A percentile compares a stretch with the other conserved stretches of the same genome.
Conservation (phyloP, 2,888 invertebrate species). For the Polia nebulosa region DNA sequence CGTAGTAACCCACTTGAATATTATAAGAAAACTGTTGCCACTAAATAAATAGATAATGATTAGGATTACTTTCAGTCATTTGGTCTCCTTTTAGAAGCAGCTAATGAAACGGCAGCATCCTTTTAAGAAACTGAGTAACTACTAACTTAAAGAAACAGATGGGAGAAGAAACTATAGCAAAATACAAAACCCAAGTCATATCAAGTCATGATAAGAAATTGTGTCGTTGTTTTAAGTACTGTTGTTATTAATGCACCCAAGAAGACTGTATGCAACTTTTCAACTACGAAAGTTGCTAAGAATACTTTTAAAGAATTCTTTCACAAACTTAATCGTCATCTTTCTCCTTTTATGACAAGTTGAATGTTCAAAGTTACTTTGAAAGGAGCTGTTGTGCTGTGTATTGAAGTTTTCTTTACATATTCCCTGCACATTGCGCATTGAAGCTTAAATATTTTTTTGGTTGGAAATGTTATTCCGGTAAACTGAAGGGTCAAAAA, state of each 20-base stretch:
- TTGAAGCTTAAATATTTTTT: neutral
- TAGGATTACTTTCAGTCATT: neutral
- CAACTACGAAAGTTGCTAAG: constrained; percentile 40
- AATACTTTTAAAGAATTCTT: constrained; percentile 55
- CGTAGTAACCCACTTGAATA: no score
- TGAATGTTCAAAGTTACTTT: constrained; percentile 57
- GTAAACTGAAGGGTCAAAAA: neutral
- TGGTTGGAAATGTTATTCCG: no score
- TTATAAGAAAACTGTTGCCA: no score
- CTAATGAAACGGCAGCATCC: neutral
- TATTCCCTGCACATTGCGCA: neutral
- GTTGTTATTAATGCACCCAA: constrained; percentile 48
- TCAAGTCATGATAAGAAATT: constrained; percentile 45
- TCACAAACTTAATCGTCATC: constrained; percentile 53
- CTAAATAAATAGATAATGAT: neutral
- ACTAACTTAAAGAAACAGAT: neutral
- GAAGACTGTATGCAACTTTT: constrained; percentile 38
- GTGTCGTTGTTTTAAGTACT: constrained; percentile 29
- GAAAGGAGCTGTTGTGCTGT: constrained; percentile 31
- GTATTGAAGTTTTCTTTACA: constrained; percentile 25
- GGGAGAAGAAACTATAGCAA: constrained; percentile 28
- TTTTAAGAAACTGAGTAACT: neutral
- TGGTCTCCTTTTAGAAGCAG: neutral
- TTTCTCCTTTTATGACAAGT: constrained; percentile 58
- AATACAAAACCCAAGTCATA: constrained; percentile 23